Evolutionary conservation across 37 sponge, comb jelly and placozoan genomes (phyloP), one percentile per base, ranked within the genome.

Genomic region (Bolinopsis microptera): DNA sequence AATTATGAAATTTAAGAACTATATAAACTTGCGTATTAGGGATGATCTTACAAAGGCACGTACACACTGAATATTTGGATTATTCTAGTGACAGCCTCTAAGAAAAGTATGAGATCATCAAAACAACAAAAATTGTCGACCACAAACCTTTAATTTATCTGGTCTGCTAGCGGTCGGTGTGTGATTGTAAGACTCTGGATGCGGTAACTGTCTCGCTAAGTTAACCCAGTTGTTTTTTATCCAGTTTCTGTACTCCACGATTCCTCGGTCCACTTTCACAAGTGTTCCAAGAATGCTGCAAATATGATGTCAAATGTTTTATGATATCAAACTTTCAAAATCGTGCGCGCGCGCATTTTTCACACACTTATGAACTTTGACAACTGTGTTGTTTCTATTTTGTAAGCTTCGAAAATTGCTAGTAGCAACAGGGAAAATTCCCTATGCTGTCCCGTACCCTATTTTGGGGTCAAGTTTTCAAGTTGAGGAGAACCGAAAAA

Each of bases 161-260:
- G 38, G 37, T 8, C 37, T 72, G 5, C 27, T n/a, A 25, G 75
- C 27, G 28, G 75, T 16, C 5, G 16, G 13, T 8, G 75, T 35
- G 38, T 80, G 82, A 22, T 33, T 80, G 37, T 80, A 80, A 37
- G 23, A 36, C 30, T 80, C 82, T 16, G 82, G 82, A 35, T 80
- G 82, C 21, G 82, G 82, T 22, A 80, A 37, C 82, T 21, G 24
- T 30, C 38, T 27, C 21, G 82, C 82, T 35, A 80, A 36, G 37
- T 80, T 16, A 9, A 80, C 38, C 82, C 82, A 80, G 37, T 80
- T 80, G 82, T 80, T 80, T 22, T 34, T 80, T 13, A 80, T 80
- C 82, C 82, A 80, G 8, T 28, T 32, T 30, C 82, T 32, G 82
- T 80, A 80, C 22, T 80, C 82, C 82, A 80, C 82, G 22, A 80